Base-by-base conservation (phyloP, 2,113 vertebrate genomes). In the Romanogobio albipinnatus region DNA sequence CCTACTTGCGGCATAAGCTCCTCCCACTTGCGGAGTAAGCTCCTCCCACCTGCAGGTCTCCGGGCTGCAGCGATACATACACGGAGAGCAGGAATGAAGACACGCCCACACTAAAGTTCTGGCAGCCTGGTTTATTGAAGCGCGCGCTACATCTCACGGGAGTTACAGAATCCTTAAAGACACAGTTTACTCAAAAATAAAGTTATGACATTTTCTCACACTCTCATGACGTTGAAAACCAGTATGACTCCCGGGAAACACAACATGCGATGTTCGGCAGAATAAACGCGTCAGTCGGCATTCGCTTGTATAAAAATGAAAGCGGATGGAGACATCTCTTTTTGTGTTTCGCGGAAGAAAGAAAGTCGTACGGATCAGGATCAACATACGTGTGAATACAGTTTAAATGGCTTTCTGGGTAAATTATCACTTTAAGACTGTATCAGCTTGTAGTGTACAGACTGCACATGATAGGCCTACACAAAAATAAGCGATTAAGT, bases 31-130 rank as follows among this genome's bases (percentile, higher is more conserved):
- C n/a, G n/a, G n/a, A n/a, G n/a, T n/a, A n/a, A n/a, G n/a, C n/a
- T n/a, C n/a, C n/a, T n/a, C n/a, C n/a, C n/a, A n/a, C n/a, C n/a
- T n/a, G n/a, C n/a, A n/a, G n/a, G n/a, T n/a, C n/a, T n/a, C n/a
- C n/a, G n/a, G n/a, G n/a, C n/a, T n/a, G n/a, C n/a, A n/a, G n/a
- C n/a, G n/a, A n/a, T n/a, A n/a, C n/a, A n/a, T n/a, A n/a, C n/a
- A n/a, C n/a, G n/a, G n/a, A n/a, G n/a, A n/a, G n/a, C n/a, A n/a
- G 58, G n/a, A 68, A 51, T 68, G n/a, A 66, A 80, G 39, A 45
- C 17, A 81, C 78, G 14, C 78, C 61, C 77, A 62, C 77, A 79
- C 6, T 22, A 33, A n/a, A 24, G 19, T 49, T 64, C 24, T 29
- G 13, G 9, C 17, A 47, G 36, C 3, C 24, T 47, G 59, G 24